These are phyloP conservation scores for Calypte anna DNA, from an alignment of 2,113 vertebrate species.

Conservation along the genomic window DNA sequence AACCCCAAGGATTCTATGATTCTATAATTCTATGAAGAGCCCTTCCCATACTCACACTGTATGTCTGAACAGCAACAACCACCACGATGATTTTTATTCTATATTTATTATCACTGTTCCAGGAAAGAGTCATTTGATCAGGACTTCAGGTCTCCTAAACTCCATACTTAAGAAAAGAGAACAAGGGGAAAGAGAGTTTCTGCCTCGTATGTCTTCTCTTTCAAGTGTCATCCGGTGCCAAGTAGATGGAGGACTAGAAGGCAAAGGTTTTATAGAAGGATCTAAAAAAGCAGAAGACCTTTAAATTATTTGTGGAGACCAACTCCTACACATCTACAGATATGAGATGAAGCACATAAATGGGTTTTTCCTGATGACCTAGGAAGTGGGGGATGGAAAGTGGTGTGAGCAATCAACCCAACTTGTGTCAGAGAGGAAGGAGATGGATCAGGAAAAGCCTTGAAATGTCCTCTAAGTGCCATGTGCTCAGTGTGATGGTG, in stretches of 20 bases:
- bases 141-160: not conserved
- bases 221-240: not conserved
- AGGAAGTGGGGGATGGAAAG: not conserved
- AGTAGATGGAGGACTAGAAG: not conserved
- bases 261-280: not conserved
- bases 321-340: not conserved
- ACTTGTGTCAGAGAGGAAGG: not conserved
- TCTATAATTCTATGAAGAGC: not conserved
- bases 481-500: not conserved
- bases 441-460: not conserved
- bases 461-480: not conserved
- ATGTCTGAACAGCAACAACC: not conserved
- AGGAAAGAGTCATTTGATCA: not conserved
- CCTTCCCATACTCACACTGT: rapidly evolving
- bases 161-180: not conserved
- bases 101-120: not conserved
- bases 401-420: not conserved
- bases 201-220: not conserved
- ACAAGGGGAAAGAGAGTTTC: not conserved
- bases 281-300: not conserved
- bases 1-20: no score
- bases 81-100: no score
- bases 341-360: not conserved
- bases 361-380: not conserved
- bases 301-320: not conserved